Evolutionary conservation across 92 coral and sea anemone species (phyloP).

Genomic region (Parazoanthus swiftii): DNA sequence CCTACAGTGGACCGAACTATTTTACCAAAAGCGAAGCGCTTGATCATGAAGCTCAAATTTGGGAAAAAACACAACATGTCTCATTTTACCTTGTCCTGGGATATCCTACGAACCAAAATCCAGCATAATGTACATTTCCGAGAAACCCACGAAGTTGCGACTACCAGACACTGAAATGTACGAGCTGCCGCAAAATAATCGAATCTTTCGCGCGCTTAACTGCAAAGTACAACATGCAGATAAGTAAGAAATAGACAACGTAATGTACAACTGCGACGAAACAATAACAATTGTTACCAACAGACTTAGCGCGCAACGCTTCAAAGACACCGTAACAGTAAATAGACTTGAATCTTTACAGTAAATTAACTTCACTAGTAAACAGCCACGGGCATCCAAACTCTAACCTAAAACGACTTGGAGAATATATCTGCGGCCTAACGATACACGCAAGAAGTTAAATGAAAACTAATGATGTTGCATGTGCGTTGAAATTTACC

Average conservation of each 20-base stretch:
- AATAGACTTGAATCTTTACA: slow-evolving; percentile 33
- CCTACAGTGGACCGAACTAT: background rate
- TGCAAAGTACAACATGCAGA: background rate
- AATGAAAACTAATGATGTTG: slow-evolving; percentile 15
- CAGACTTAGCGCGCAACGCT: slow-evolving; percentile 41
- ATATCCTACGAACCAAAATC: background rate
- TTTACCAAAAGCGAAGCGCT: slow-evolving; percentile 2
- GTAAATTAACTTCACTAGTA: slow-evolving; percentile 44
- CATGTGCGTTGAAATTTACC: background rate
- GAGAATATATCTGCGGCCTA: background rate
- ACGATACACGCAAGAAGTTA: background rate
- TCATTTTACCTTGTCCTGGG: background rate
- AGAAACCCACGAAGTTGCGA: background rate
- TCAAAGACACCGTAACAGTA: slow-evolving; percentile 31
- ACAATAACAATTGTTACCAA: slow-evolving; percentile 25
- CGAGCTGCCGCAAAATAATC: background rate
- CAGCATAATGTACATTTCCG: background rate
- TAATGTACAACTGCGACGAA: slow-evolving; percentile 24
- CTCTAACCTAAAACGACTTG: background rate
- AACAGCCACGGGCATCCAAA: slow-evolving; percentile 4
- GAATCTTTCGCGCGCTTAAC: slow-evolving; percentile 20
- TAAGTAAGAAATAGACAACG: background rate
- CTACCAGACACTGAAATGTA: slow-evolving; percentile 9
- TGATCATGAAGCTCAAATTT: background rate
- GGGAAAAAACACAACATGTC: background rate